Percentiles rank a stretch among this genome's conserved stretches.
phyloP scores from a whole-genome alignment of 2,888 invertebrate species.

The Vanessa cardui region DNA sequence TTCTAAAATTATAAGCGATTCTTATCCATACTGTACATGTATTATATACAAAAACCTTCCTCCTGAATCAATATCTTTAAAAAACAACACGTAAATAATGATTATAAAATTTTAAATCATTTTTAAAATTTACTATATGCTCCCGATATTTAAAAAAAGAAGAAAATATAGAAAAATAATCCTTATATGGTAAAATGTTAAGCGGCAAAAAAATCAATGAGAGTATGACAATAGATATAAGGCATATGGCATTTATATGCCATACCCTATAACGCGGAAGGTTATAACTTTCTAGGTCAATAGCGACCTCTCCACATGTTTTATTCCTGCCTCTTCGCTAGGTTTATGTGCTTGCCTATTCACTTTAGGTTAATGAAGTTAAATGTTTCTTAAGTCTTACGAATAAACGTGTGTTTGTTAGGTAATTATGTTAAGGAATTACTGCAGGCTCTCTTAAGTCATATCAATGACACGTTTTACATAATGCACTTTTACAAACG shows the following conservation, averaged over 20 bases:
- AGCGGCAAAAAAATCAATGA: background rate
- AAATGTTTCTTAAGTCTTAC: background rate
- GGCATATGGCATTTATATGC: constrained; percentile 7
- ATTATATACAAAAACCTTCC: too few relatives aligned
- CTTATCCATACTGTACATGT: too few relatives aligned
- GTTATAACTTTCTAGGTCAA: constrained; percentile 33
- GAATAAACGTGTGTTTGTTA: background rate
- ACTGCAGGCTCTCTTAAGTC: background rate
- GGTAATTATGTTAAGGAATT: background rate
- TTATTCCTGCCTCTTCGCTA: constrained; percentile 32
- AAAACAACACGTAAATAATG: too few relatives aligned
- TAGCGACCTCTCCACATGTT: constrained; percentile 30
- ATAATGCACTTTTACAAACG: background rate
- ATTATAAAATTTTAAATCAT: too few relatives aligned
- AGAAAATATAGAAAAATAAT: too few relatives aligned
- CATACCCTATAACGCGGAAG: constrained; percentile 23
- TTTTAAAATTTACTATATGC: too few relatives aligned
- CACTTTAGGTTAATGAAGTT: constrained; percentile 13
- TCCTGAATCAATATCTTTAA: too few relatives aligned
- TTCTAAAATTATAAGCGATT: too few relatives aligned
- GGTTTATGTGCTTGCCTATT: constrained; percentile 19
- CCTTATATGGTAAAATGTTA: too few relatives aligned
- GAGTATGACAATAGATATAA: background rate
- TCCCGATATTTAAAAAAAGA: too few relatives aligned
- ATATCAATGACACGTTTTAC: background rate